Base-by-base conservation (phyloP, 2,113 vertebrate genomes). In the Oreochromis niloticus region DNA sequence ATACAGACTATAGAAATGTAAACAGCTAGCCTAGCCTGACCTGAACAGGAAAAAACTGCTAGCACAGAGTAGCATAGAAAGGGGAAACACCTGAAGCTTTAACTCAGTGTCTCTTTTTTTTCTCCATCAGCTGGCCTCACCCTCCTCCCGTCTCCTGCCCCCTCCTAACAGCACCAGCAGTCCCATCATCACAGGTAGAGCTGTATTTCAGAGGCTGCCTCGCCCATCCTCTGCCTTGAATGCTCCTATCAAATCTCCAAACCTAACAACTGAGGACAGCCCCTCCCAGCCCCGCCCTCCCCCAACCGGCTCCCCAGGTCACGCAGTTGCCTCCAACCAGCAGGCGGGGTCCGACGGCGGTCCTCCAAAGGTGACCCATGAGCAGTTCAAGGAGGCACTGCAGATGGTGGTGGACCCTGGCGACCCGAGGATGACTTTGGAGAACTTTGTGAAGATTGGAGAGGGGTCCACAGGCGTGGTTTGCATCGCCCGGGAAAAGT, bases 401-500 rank as follows among this genome's bases (percentile, higher is more conserved):
- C 96, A 97, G 94, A 98, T 97, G 97, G 98, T 99, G 5, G 98
- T 99, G 88, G 97, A 98, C 90, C 96, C 97, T 10, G 97, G 97
- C 0, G 97, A 99, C 73, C 98, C 98, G 1, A 95, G 97, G 75
- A 82, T 92, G 0, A 85, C 95, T 61, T 95, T 99, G 90, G 97
- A 98, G 93, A 97, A 97, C 92, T 99, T 98, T 1, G 94, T 97
- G n/a, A 98, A 98, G 94, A 98, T 98, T 0, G 98, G 98, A 0
- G 98, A 99, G 78, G 98, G 98, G 17, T 99, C 98, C 30, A 99
- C 98, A 0, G 98, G 98, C 0, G 97, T 98, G 0, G 98, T 99
- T 34, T 98, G 98, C 87, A 97, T 98, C 1, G 98, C 98, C 46
- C 95, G 96, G 0, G 98, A 99, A 90, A 97, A 96, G 84, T 96